Evolutionary conservation across 2,797 vertebrate genomes (phyloP), one percentile per base, ranked within the genome.

Genomic region (Lepilemur septentrionalis): DNA sequence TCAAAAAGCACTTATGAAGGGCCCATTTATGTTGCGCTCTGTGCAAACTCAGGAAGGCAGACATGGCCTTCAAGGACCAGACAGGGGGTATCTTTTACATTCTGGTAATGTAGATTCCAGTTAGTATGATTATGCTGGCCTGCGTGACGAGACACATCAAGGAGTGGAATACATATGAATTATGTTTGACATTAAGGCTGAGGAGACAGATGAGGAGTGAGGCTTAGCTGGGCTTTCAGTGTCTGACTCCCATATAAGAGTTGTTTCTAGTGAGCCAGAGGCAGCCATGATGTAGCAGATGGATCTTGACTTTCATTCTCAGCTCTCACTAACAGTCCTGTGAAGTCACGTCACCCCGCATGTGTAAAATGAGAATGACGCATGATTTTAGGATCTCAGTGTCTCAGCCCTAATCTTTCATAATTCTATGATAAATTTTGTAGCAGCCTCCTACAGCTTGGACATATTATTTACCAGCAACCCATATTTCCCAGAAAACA

Each of bases 1-100:
- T 96, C 94, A 92, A 82, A 96, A 95, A 95, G 82, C 67, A 96
- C 76, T 89, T 95, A 91, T 89, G 88, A 97, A 95, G 85, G 79
- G 35, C 83, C 69, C 83, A 70, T 76, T 95, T 95, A 86, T 85
- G 65, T 35, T 41, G 65, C 41, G 15, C 59, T 81, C 88, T 48
- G 75, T 63, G 43, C 41, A 87, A 93, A 83, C 22, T 35, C 59
- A 67, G 52, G 32, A 79, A 75, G 89, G 69, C 59, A 93, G 80
- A 83, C 43, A 7, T 4, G 18, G 76, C 59, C 79, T 91, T 91
- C 22, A 13, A 79, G 52, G 67, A 81, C 52, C 35, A 82, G 89
- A 91, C 10, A 4, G 30, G 50, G 80, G n/a, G 13, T 69, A 55
- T 89, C 61, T 61, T 61, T 59, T 46, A 80, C 50, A 35, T 63